These are phyloP conservation scores for Bujurquina vittata DNA, from an alignment of 2,113 vertebrate species.

Conservation along the genomic window DNA sequence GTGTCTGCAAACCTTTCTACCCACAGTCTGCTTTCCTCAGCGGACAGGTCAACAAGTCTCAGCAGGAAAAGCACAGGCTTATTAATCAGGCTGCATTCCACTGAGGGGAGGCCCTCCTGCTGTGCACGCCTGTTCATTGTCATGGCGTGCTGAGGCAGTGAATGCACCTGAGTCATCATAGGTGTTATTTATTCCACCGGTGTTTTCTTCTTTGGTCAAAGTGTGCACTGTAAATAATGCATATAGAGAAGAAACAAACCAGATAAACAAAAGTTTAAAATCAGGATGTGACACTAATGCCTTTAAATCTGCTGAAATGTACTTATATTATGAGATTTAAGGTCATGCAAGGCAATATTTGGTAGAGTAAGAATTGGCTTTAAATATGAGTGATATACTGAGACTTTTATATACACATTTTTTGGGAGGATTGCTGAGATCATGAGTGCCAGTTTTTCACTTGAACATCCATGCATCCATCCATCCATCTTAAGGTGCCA, in stretches of 20 bases:
- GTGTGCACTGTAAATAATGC: background rate
- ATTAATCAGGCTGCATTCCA: constrained; percentile 4
- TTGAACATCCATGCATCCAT: background rate
- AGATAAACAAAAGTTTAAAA: background rate
- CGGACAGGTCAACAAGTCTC: rapidly evolving
- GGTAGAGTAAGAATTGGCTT: background rate
- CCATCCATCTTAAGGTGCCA: background rate
- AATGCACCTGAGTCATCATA: background rate
- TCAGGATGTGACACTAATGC: no score
- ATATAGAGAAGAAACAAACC: background rate
- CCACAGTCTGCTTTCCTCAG: background rate
- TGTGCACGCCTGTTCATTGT: background rate
- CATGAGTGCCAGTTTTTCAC: background rate
- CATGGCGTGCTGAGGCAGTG: background rate
- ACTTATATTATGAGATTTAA: no score
- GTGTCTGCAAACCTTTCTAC: background rate
- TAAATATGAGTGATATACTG: background rate
- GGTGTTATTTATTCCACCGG: background rate
- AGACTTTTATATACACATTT: background rate
- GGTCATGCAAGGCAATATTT: no score
- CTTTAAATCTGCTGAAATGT: no score
- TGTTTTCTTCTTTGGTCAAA: background rate
- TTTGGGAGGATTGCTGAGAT: background rate
- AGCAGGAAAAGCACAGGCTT: background rate
- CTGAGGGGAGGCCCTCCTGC: background rate